Conservation (phyloP, 2,888 invertebrate genomes). For the Sinohyriopsis cumingii region DNA sequence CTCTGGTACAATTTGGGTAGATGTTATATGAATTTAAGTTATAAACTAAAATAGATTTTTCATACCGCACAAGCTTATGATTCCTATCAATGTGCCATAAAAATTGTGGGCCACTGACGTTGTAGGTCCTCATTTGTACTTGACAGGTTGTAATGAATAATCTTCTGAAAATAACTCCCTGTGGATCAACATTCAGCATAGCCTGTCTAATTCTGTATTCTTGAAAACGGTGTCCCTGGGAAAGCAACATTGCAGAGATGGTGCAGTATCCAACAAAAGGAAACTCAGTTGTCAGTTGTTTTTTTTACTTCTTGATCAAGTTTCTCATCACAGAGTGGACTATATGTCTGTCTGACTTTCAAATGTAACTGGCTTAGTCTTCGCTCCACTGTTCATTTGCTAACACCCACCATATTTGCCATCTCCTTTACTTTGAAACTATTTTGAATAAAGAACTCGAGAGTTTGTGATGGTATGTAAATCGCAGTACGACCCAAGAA, state of each 20-base stretch:
- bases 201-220: slow-evolving; percentile 9
- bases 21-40: no score
- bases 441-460: slow-evolving; percentile 8
- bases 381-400: slow-evolving; percentile 11
- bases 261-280: slow-evolving; percentile 13
- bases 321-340: slow-evolving; percentile 9
- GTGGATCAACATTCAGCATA: slow-evolving; percentile 11
- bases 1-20: no score
- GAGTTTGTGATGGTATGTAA: slow-evolving; percentile 9
- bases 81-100: slow-evolving; percentile 25
- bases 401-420: slow-evolving; percentile 15
- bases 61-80: slow-evolving; percentile 23
- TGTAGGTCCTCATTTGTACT: slow-evolving; percentile 16
- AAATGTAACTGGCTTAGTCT: slow-evolving; percentile 8
- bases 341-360: slow-evolving; percentile 5
- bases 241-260: slow-evolving; percentile 4
- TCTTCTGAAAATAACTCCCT: slow-evolving; percentile 15
- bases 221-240: slow-evolving; percentile 12
- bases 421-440: slow-evolving; percentile 10
- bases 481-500: neutral
- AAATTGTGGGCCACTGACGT: slow-evolving; percentile 9
- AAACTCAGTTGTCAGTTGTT: slow-evolving; percentile 9
- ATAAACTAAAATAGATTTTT: neutral
- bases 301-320: slow-evolving; percentile 12
- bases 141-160: slow-evolving; percentile 9